Percentiles rank a stretch among this genome's conserved stretches.
These are phyloP conservation scores for Dryocosmus kuriphilus DNA, from an alignment of 2,888 invertebrate genomes.

Conservation along the genomic window DNA sequence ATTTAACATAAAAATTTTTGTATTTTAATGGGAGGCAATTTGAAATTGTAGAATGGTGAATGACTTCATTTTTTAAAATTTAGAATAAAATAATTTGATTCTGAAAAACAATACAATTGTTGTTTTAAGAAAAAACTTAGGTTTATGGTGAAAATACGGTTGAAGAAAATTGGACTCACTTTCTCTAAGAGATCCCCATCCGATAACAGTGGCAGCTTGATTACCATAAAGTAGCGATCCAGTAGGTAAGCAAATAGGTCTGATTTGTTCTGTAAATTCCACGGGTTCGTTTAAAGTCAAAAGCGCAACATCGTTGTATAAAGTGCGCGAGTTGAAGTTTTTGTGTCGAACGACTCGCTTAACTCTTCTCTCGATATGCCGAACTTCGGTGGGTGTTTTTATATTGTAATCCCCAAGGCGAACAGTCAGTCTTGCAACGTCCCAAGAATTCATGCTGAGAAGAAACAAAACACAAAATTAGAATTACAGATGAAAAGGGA, in stretches of 20 bases:
- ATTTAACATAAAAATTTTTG: too few species aligned
- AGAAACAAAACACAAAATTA: conserved; percentile 16
- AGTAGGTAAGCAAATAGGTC: conserved; percentile 88
- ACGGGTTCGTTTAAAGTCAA: conserved; percentile 89
- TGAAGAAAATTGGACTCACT: conserved; percentile 79
- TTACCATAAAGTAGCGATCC: conserved; percentile 83
- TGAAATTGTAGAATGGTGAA: too few species aligned
- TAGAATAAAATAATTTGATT: too few species aligned
- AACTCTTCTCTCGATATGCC: conserved; percentile 88
- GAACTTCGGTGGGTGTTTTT: conserved; percentile 85
- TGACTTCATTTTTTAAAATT: too few species aligned
- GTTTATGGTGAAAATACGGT: background rate
- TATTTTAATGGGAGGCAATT: too few species aligned
- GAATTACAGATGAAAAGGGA: conserved; percentile 9
- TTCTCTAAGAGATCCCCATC: conserved; percentile 92
- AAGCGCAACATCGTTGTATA: conserved; percentile 92
- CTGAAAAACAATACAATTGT: too few species aligned
- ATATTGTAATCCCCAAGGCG: conserved; percentile 92
- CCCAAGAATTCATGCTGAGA: conserved; percentile 92
- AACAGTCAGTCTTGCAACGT: conserved; percentile 89
- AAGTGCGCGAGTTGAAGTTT: conserved; percentile 89
- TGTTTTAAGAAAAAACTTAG: too few species aligned
- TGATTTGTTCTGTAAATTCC: conserved; percentile 84
- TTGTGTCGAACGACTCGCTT: conserved; percentile 91
- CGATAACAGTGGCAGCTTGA: conserved; percentile 88